Base-by-base conservation (phyloP, 2,797 vertebrate species). In the Momotus momota region DNA sequence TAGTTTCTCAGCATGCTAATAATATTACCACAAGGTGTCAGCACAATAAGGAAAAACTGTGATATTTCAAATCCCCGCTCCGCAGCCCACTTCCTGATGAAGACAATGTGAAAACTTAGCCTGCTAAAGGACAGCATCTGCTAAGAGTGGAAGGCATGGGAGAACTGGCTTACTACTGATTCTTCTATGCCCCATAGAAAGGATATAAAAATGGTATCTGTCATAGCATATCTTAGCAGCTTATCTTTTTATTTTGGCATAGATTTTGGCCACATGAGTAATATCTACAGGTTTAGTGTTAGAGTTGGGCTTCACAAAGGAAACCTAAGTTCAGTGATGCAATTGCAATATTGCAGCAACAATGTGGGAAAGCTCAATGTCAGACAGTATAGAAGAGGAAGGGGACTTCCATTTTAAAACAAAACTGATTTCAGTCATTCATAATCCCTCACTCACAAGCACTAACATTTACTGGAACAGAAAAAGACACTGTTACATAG, bases 11-110 rank as follows among this genome's bases (percentile, higher is more conserved):
- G 8, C 27, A 3, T 49, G 74, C 46, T 74, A 87, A 78, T 70
- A 62, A 80, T 81, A 54, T 60, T 85, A 75, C 97, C 97, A 98
- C 97, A 97, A 27, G 92, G 83, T 97, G 97, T 94, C 98, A 97
- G 94, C 92, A 65, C 15, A 71, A 85, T 57, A 93, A 83, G 45
- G 19, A 74, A 26, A 81, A 97, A 38, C 3, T 52, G 64, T 74
- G n/a, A 5, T 48, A 64, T n/a, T 91, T 57, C 65, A 90, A 75
- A 81, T 19, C 9, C 5, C 15, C 4, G 31, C 10, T 51, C 9
- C 41, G 61, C 33, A 71, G 40, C 25, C 40, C 33, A 54, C 9
- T 54, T 25, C 14, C 29, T 51, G 8, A 31, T 58, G 83, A 71
- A 78, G 41, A 64, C 15, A 69, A 25, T 7, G 19, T 33, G 45